Conservation (phyloP, 2,888 invertebrate species). For the Tinea trinotella region DNA sequence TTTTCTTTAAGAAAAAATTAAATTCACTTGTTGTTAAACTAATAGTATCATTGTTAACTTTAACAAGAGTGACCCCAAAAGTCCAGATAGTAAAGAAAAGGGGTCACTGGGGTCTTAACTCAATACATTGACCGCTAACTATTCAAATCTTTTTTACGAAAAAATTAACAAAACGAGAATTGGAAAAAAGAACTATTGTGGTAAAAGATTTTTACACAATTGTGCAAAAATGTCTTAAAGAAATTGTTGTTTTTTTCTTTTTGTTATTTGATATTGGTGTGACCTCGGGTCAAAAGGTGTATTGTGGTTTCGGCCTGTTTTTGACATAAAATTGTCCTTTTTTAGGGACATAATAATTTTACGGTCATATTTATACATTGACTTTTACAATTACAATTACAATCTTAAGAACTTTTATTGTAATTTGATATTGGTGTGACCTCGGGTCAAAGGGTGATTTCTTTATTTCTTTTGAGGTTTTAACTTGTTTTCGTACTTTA, state of each 20-base stretch:
- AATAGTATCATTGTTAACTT: background rate
- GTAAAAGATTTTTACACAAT: background rate
- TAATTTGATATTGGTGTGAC: slow-evolving; percentile 58
- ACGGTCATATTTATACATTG: no score
- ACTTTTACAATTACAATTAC: no score
- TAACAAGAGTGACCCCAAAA: background rate
- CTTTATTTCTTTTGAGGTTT: background rate
- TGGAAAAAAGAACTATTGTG: no score
- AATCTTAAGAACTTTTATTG: no score
- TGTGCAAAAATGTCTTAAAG: slow-evolving; percentile 33
- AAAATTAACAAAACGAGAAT: no score
- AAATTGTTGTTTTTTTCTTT: slow-evolving; percentile 40
- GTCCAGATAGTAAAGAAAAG: no score
- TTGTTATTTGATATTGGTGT: slow-evolving; percentile 53
- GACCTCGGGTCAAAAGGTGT: slow-evolving; percentile 49
- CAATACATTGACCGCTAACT: background rate
- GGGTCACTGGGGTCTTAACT: background rate
- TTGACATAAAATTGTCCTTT: no score
- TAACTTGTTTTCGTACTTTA: no score
- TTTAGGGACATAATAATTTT: no score
- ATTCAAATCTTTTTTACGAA: background rate
- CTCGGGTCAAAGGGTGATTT: slow-evolving; percentile 46
- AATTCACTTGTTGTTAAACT: background rate
- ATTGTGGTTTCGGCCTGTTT: background rate
- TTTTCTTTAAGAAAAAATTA: no score